Evolutionary conservation across 2,888 invertebrate genomes (phyloP).

Genomic region (Ochropleura leucogaster): DNA sequence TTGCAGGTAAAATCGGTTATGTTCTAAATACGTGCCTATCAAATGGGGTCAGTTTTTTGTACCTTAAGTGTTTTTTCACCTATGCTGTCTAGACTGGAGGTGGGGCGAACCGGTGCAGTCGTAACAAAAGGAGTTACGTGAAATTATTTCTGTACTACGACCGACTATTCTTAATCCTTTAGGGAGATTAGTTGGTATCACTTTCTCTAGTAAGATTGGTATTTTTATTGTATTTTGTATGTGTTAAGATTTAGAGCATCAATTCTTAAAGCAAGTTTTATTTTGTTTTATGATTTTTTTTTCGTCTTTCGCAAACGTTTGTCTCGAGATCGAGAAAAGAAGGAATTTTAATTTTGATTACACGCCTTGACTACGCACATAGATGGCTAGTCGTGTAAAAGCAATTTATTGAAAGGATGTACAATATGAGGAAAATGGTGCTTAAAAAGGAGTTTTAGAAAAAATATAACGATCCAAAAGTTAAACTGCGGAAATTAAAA

Average conservation of each 20-base stretch:
- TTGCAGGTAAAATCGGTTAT: slow-evolving; percentile 58
- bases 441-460: not conserved
- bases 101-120: slow-evolving; percentile 47
- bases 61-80: slow-evolving; percentile 60
- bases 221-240: not conserved
- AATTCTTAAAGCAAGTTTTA: too few relatives aligned
- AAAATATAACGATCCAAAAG: slow-evolving; percentile 13
- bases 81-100: slow-evolving; percentile 51
- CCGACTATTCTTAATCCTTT: slow-evolving; percentile 64
- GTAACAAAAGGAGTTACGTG: slow-evolving; percentile 72
- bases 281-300: too few relatives aligned
- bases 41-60: slow-evolving; percentile 68
- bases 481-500: slow-evolving; percentile 62
- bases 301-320: too few relatives aligned
- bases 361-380: too few relatives aligned
- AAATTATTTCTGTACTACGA: slow-evolving; percentile 71
- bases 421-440: not conserved
- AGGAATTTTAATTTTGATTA: too few relatives aligned
- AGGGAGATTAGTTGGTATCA: slow-evolving; percentile 9
- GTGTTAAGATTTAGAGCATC: too few relatives aligned
- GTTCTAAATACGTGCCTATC: slow-evolving; percentile 72
- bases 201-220: slow-evolving; percentile 16
- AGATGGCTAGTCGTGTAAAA: too few relatives aligned
- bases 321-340: too few relatives aligned
- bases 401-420: not conserved